These are phyloP conservation scores for Trachops cirrhosus DNA, from an alignment of 2,797 vertebrate species.

Conservation along the genomic window DNA sequence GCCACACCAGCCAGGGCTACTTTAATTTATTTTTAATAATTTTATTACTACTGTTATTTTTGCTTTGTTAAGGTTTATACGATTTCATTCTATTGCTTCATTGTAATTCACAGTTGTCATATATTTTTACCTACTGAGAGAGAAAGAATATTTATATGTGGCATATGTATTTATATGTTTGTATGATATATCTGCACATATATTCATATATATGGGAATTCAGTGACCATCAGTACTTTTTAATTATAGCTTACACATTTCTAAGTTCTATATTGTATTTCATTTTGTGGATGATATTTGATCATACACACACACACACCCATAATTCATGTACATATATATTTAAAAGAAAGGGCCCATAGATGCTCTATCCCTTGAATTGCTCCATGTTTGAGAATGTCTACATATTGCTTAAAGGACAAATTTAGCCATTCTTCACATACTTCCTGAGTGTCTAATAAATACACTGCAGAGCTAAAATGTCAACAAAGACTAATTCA, in stretches of 20 bases:
- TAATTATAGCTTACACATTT: not conserved
- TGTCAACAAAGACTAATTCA: not conserved
- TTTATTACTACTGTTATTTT: conserved; percentile 11
- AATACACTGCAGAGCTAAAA: not conserved
- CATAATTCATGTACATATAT: not conserved
- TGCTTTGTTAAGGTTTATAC: not conserved
- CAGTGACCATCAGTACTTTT: not conserved
- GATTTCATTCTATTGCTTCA: not conserved
- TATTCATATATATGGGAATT: not conserved
- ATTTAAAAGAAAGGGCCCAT: not conserved
- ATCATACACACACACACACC: not conserved
- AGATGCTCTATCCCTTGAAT: not conserved
- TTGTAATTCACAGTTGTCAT: not conserved
- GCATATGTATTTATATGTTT: not conserved
- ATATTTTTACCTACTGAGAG: not conserved
- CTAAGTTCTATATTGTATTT: conserved; percentile 1
- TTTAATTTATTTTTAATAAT: not conserved
- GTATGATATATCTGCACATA: not conserved
- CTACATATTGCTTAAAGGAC: not conserved
- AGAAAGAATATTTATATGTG: not conserved
- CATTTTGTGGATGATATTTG: not conserved
- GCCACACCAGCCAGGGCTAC: not conserved
- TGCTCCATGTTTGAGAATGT: not conserved
- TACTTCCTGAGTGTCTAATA: not conserved
- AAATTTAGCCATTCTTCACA: not conserved